phyloP scores from a whole-genome alignment of 2,113 vertebrate genomes.

The Oncorhynchus mykiss region DNA sequence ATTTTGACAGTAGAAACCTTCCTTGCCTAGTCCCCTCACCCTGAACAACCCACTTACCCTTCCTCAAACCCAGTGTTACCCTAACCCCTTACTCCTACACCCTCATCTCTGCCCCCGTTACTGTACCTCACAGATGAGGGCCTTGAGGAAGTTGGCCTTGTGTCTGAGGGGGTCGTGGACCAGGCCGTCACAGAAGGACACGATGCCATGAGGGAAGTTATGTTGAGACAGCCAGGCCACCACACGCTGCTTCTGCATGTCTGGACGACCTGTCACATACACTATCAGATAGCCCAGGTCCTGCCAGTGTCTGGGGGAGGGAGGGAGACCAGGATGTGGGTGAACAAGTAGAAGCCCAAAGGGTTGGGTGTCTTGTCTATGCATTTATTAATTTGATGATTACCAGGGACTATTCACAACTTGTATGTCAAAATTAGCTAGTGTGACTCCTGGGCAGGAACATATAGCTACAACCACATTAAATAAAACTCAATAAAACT shows the following conservation, averaged over 20 bases:
- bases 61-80: no score
- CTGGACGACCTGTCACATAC: conserved; percentile 94
- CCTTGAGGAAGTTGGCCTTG: conserved; percentile 96
- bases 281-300: conserved; percentile 98
- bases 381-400: no score
- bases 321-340: background rate
- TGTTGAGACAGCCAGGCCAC: conserved; percentile 98
- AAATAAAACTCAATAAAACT: no score
- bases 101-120: background rate
- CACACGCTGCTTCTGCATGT: conserved; percentile 99
- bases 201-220: conserved; percentile 96
- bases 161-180: conserved; percentile 96
- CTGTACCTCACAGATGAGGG: conserved; percentile 84
- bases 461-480: no score
- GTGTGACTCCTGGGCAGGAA: no score
- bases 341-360: no score
- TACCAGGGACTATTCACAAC: no score
- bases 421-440: no score
- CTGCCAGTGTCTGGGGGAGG: conserved; percentile 89
- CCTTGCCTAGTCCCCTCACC: no score
- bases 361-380: no score
- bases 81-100: background rate
- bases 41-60: no score
- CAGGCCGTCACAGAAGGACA: conserved; percentile 96
- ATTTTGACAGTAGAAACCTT: no score